Conservation (phyloP, 2,113 vertebrate genomes). For the Trinectes maculatus region DNA sequence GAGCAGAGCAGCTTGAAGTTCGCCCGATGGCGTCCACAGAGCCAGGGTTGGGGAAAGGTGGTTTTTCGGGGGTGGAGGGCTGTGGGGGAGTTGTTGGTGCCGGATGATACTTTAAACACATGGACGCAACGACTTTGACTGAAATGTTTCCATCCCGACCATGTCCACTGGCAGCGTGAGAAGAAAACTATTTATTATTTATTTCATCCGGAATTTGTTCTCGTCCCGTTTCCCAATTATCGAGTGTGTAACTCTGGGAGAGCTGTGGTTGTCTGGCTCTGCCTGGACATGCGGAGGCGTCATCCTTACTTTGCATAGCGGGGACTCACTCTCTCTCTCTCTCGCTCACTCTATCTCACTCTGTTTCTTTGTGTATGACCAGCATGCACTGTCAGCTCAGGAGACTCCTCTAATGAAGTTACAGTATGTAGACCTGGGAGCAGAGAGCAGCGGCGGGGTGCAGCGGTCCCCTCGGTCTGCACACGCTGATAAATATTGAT, state of each 20-base stretch:
- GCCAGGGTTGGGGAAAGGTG: slow-evolving; percentile 38
- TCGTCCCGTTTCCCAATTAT: too few species aligned
- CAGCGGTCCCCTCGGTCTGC: slow-evolving; percentile 26
- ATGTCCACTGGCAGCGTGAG: too few species aligned
- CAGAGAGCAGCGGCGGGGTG: slow-evolving; percentile 17
- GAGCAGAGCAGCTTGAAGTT: slow-evolving; percentile 47
- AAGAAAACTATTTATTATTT: neutral
- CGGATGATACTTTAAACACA: too few species aligned
- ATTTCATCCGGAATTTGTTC: neutral
- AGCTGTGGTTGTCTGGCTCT: neutral
- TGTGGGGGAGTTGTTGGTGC: too few species aligned
- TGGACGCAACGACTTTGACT: too few species aligned
- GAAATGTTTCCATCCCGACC: too few species aligned
- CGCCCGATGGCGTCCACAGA: slow-evolving; percentile 33
- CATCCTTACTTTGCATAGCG: neutral
- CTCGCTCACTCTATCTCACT: too few species aligned
- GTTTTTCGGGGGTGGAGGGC: neutral
- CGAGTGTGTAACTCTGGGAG: neutral
- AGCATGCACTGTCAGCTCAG: slow-evolving; percentile 7
- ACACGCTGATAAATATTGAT: slow-evolving; percentile 71
- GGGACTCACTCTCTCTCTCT: neutral
- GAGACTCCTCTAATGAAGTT: slow-evolving; percentile 45
- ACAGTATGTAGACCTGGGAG: slow-evolving; percentile 30
- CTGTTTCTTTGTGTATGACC: neutral
- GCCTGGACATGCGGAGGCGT: too few species aligned